Base-by-base conservation (phyloP, 1,140 invertebrate genomes). In the Drosophila grimshawi region DNA sequence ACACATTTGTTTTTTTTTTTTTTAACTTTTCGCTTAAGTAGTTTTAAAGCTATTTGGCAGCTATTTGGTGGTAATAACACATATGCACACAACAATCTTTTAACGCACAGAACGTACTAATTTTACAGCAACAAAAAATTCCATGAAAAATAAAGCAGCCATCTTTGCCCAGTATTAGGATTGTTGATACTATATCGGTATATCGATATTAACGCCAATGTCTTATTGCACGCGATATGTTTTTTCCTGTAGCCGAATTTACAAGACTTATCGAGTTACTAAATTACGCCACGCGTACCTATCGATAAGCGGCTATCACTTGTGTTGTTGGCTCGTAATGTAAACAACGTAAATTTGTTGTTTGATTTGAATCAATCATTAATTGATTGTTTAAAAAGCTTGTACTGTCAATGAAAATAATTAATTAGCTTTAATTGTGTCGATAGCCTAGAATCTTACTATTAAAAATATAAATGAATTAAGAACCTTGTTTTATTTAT, bases 121-220 rank as follows among this genome's bases (percentile, higher is more conserved):
- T 52, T 70, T 75, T 61, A 75, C 72, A 62, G 72, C 60, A 75
- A 75, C 72, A 75, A 70, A 70, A 75, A 64, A 70, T 71, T 75
- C 72, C 67, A 70, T 75, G 72, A 75, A 75, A 75, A 75, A 74
- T 69, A 75, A 75, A 75, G 72, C 72, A 75, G 72, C 72, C 72
- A 75, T 75, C 72, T 75, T 75, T 75, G 59, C 71, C 39, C 65
- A 72, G 62, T 66, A 66, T 57, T 67, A 73, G 64, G 56, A 68
- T 73, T 68, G 64, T 73, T 73, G 64, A 68, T 68, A 61, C 48
- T 56, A 43, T 51, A 69, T 71, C 67, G 67, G 51, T 70, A 11
- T 56, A 70, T 74, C 71, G 65, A 74, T 74, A 49, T 55, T 37
- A 6, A 19, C 5, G 19, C 19, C 29, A n/a, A 8, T 27, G 33